Evolutionary conservation across 2,797 vertebrate species (phyloP).

Genomic region (Tinamus major): DNA sequence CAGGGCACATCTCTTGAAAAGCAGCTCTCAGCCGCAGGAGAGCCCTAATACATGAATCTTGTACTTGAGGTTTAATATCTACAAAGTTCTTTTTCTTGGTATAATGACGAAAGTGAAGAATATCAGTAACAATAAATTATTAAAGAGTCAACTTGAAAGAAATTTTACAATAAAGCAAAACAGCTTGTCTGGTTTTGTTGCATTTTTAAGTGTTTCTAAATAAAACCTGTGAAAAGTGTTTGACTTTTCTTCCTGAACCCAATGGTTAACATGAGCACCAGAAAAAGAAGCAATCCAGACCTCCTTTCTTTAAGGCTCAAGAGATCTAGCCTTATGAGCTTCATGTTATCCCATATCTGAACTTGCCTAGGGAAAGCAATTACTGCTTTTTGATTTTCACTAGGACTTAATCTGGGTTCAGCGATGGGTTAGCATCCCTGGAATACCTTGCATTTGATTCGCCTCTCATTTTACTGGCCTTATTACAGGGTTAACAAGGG

Average conservation of each 20-base stretch:
- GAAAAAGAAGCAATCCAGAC: not conserved
- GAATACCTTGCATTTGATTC: rapidly evolving
- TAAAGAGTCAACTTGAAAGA: not conserved
- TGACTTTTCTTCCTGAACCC: not conserved
- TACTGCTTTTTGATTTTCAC: not conserved
- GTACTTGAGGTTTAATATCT: not conserved
- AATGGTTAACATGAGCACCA: rapidly evolving
- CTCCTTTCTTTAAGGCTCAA: not conserved
- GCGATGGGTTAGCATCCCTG: not conserved
- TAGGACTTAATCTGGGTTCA: not conserved
- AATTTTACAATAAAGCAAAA: not conserved
- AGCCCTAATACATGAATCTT: not conserved
- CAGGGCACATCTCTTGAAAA: not conserved
- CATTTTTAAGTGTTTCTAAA: not conserved
- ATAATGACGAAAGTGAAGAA: not conserved
- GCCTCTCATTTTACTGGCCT: not conserved
- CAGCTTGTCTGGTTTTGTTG: not conserved
- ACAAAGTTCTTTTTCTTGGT: not conserved
- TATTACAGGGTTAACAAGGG: not conserved
- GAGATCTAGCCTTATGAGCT: not conserved
- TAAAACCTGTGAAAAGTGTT: not conserved
- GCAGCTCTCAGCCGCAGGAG: rapidly evolving
- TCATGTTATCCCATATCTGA: not conserved
- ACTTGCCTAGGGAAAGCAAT: not conserved
- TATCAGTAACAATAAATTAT: not conserved